phyloP scores from a whole-genome alignment of 2,113 vertebrate species.

The Callorhinus ursinus region DNA sequence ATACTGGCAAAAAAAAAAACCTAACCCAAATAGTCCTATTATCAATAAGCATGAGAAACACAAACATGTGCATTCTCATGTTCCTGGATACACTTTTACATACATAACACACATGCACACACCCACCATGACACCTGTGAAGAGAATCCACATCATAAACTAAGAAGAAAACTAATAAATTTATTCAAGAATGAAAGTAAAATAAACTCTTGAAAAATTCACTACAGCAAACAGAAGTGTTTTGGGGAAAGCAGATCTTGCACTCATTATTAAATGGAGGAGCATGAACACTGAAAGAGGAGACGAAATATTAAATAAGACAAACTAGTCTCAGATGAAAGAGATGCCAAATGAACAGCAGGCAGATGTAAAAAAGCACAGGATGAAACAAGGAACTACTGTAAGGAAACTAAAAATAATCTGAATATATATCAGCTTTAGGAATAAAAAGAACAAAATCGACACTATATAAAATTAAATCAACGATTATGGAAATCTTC shows the following conservation, averaged over 20 bases:
- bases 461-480: constrained; percentile 57
- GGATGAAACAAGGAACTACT: constrained; percentile 50
- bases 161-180: neutral
- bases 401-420: constrained; percentile 47
- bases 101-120: neutral
- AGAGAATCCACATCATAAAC: neutral
- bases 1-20: neutral
- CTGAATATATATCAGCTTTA: constrained; percentile 7
- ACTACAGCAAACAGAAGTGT: constrained; percentile 14
- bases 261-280: constrained; percentile 38
- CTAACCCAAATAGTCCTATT: neutral
- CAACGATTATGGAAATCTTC: constrained; percentile 53
- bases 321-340: constrained; percentile 63
- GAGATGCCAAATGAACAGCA: constrained; percentile 2
- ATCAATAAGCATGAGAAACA: neutral
- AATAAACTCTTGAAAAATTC: neutral
- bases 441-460: constrained; percentile 42
- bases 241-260: neutral
- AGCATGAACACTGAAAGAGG: neutral
- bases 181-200: neutral
- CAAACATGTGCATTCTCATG: neutral
- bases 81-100: neutral
- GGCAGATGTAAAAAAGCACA: neutral
- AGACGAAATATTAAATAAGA: constrained; percentile 64
- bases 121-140: neutral